phyloP scores from a whole-genome alignment of 2,888 invertebrate species.

The Sinohyriopsis cumingii region DNA sequence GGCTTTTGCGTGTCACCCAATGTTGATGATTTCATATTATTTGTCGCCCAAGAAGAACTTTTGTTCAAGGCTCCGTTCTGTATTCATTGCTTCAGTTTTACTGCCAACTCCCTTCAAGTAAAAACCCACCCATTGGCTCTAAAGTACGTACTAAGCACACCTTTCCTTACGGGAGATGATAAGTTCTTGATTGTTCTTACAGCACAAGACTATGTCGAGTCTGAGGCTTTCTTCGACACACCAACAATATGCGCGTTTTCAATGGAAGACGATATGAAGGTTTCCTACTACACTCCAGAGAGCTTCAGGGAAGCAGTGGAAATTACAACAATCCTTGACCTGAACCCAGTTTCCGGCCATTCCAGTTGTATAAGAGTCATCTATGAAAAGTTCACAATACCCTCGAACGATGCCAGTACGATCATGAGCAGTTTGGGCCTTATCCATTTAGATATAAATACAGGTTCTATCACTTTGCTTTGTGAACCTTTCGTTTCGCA shows the following conservation, averaged over 20 bases:
- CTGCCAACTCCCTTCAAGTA: slow-evolving; percentile 46
- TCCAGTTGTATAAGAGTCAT: slow-evolving; percentile 53
- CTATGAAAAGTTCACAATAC: slow-evolving; percentile 47
- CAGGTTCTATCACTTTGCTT: slow-evolving; percentile 58
- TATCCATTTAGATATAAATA: slow-evolving; percentile 59
- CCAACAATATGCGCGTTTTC: slow-evolving; percentile 64
- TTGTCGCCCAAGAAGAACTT: slow-evolving; percentile 52
- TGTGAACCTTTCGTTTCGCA: slow-evolving; percentile 62
- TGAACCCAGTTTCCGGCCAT: slow-evolving; percentile 48
- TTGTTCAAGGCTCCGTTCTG: slow-evolving; percentile 56
- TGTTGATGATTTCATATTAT: slow-evolving; percentile 44
- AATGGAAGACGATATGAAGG: slow-evolving; percentile 50
- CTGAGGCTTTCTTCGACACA: slow-evolving; percentile 47
- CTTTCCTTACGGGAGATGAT: slow-evolving; percentile 65
- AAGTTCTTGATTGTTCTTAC: slow-evolving; percentile 64
- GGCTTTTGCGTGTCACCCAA: slow-evolving; percentile 59
- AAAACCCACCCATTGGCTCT: slow-evolving; percentile 47
- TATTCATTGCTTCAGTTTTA: slow-evolving; percentile 54
- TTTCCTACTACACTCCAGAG: slow-evolving; percentile 57
- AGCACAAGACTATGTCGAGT: slow-evolving; percentile 57
- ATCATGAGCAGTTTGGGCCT: slow-evolving; percentile 43
- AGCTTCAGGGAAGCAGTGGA: slow-evolving; percentile 58
- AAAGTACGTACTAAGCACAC: slow-evolving; percentile 53
- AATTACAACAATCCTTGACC: slow-evolving; percentile 58
- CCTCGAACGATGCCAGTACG: slow-evolving; percentile 19